These are phyloP conservation scores for Metopia argyrocephala DNA, from an alignment of 2,888 invertebrate species.

Conservation along the genomic window DNA sequence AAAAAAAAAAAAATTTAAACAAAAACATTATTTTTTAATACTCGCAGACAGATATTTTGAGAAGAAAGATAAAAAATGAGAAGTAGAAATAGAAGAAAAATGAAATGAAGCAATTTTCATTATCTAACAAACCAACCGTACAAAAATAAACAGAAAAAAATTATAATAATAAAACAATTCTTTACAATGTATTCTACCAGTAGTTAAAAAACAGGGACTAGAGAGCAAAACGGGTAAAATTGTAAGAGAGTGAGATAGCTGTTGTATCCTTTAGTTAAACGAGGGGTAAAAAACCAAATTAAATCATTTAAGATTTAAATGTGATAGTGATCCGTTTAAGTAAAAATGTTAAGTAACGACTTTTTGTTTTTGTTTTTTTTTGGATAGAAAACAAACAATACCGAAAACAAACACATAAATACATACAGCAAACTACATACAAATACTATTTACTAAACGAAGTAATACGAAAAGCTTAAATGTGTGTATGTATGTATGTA, in stretches of 20 bases:
- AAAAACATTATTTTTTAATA: not conserved
- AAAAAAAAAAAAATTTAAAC: constrained; percentile 19
- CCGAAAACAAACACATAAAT: constrained; percentile 9
- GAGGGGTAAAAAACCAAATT: constrained; percentile 77
- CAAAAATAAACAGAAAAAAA: constrained; percentile 74
- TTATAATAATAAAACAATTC: constrained; percentile 78
- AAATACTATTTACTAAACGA: not conserved
- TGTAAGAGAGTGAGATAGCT: not conserved
- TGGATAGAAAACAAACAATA: constrained; percentile 36
- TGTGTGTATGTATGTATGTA: too few relatives aligned
- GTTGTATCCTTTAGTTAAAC: constrained; percentile 67
- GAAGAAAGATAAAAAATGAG: not conserved
- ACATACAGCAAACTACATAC: not conserved
- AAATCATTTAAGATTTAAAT: constrained; percentile 78
- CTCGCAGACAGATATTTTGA: not conserved
- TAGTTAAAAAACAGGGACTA: not conserved
- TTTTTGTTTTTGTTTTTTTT: too few relatives aligned
- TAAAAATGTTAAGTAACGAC: constrained; percentile 68
- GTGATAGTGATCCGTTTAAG: constrained; percentile 76
- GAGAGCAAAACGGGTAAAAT: not conserved
- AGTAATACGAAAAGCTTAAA: too few relatives aligned
- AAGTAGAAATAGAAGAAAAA: constrained; percentile 35
- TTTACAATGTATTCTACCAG: constrained; percentile 72
- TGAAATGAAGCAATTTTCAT: constrained; percentile 69
- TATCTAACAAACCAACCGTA: constrained; percentile 74